phyloP scores from a whole-genome alignment of 1,140 invertebrate species.

The Caerostris darwini region DNA sequence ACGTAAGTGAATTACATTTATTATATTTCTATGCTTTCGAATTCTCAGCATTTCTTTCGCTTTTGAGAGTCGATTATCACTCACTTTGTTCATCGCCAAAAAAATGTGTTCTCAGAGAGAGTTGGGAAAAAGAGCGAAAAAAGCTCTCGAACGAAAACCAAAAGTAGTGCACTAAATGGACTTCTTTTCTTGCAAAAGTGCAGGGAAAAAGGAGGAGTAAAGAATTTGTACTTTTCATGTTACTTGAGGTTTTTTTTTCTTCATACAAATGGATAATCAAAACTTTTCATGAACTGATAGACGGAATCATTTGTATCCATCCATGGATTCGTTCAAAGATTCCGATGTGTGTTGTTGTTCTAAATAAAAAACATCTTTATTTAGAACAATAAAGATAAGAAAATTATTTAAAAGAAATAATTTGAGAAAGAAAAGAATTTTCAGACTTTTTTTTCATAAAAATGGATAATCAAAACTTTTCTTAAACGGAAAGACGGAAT shows the following conservation, averaged over 20 bases:
- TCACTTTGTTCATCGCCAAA: conserved; percentile 23
- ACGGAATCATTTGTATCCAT: no score
- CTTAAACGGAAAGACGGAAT: no score
- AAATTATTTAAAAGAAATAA: no score
- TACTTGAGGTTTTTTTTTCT: not conserved
- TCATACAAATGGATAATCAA: conserved; percentile 18
- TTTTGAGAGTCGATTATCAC: conserved; percentile 39
- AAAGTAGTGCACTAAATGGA: conserved; percentile 19
- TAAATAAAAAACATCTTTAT: no score
- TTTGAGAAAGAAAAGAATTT: no score
- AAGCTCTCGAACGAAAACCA: not conserved
- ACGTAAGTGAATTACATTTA: conserved; percentile 38
- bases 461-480: no score
- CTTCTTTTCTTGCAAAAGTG: not conserved
- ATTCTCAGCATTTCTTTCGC: conserved; percentile 28
- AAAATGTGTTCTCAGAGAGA: conserved; percentile 16
- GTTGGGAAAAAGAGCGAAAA: not conserved
- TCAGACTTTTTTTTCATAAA: no score
- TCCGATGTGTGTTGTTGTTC: no score
- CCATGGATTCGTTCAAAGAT: no score
- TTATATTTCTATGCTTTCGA: conserved; percentile 36
- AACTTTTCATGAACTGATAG: not conserved
- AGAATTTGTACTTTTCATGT: conserved; percentile 32
- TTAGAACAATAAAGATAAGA: no score
- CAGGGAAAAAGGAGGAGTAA: not conserved